These are phyloP conservation scores for Diachasma alloeum DNA, from an alignment of 1,140 invertebrate genomes.

Conservation along the genomic window DNA sequence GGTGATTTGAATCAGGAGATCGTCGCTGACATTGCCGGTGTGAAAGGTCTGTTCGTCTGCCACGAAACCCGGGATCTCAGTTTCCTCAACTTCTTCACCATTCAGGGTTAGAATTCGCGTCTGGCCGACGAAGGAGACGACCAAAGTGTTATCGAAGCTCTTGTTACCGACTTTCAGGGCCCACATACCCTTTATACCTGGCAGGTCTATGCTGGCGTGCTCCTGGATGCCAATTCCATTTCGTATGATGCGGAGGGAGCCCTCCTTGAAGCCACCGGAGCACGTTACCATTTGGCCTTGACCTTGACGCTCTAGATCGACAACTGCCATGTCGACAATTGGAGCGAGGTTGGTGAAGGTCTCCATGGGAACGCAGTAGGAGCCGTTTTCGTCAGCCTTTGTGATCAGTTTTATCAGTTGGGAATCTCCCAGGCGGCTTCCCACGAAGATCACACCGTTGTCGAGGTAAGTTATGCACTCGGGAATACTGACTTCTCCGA, in stretches of 20 bases:
- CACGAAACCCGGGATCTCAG: conserved; percentile 88
- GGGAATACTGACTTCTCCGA: conserved; percentile 96
- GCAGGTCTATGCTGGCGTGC: conserved; percentile 95
- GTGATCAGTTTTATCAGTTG: conserved; percentile 93
- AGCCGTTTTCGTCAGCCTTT: conserved; percentile 83
- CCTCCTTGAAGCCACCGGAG: conserved; percentile 97
- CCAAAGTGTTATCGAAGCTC: conserved; percentile 85
- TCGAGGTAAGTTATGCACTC: conserved; percentile 99
- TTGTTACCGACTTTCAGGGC: conserved; percentile 79
- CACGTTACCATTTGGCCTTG: conserved; percentile 98
- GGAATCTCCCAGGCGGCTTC: conserved; percentile 95
- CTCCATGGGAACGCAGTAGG: conserved; percentile 95
- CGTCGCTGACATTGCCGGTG: conserved; percentile 86
- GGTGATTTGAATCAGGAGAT: conserved; percentile 87
- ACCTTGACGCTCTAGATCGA: conserved; percentile 95
- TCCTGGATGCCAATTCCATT: conserved; percentile 99
- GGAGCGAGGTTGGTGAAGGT: conserved; percentile 97
- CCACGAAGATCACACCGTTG: conserved; percentile 97
- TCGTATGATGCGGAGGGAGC: conserved; percentile 94
- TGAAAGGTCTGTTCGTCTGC: conserved; percentile 92
- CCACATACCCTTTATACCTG: conserved; percentile 98
- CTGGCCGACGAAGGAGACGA: conserved; percentile 93
- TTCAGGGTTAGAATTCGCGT: conserved; percentile 88
- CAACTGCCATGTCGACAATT: conserved; percentile 97
- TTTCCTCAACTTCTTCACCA: conserved; percentile 97